Base-by-base conservation (phyloP, 2,888 invertebrate genomes). In the Steromphala cineraria region DNA sequence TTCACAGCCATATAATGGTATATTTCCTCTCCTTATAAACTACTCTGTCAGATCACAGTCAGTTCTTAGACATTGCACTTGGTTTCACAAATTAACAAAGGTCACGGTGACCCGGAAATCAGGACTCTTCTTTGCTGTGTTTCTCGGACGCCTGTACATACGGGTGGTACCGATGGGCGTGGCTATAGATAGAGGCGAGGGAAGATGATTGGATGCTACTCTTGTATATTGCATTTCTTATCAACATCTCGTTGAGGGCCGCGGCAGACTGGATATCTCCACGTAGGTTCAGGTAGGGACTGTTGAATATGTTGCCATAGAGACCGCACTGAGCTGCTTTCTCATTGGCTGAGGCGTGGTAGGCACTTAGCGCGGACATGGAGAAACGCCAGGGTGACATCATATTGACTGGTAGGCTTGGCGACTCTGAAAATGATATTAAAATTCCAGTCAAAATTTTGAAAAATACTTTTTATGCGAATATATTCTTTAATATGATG, bases 171-270 rank as follows among this genome's bases (percentile, higher is more conserved):
- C 71, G 40, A n/a, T 71, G 40, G 40, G 71, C 40, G 36, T 31
- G 71, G 40, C 71, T n/a, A 19, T 71, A 71, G 15, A 71, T 28
- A 19, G 31, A 36, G 19, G 71, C 71, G 19, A 71, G 28, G 28
- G 71, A 71, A 13, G 71, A 31, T 15, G 71, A 71, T 19, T 71
- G 71, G 17, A 71, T 36, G 40, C 71, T 71, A 10, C 36, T 71
- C 55, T 78, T 62, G 52, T 78, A 78, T 36, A 78, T 19, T 19
- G 78, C 62, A 21, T 67, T 78, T 40, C 78, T 19, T 24, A 78
- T 78, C 67, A 78, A 21, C 78, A 78, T 78, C 24, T 78, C 78
- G 31, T 78, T 78, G 19, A 78, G 28, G 4, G 78, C 40, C 24
- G 67, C 52, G n/a, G 53, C 67, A 28, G 74, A 71, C 53, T 79